Percentiles rank a stretch among this genome's conserved stretches.
Conservation (phyloP, 2,113 vertebrate species). For the Embiotoca jacksoni region DNA sequence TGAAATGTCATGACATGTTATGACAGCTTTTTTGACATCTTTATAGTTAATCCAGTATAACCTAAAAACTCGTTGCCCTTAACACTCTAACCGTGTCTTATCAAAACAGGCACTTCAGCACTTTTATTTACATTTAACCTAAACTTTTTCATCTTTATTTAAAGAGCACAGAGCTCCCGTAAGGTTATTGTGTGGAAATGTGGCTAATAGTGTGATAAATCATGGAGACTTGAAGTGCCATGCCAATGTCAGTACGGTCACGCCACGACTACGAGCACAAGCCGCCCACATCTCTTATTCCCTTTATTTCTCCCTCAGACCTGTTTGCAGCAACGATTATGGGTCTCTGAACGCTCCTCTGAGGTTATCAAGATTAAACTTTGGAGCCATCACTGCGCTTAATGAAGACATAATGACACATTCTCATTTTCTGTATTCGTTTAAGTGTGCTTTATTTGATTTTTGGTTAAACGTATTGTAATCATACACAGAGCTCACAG, state of each 20-base stretch:
- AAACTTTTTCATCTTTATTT: slow-evolving; percentile 37
- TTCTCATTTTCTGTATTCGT: slow-evolving; percentile 41
- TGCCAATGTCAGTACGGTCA: slow-evolving; percentile 73
- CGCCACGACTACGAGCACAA: slow-evolving; percentile 18
- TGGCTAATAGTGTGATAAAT: slow-evolving; percentile 75
- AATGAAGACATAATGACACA: slow-evolving; percentile 25
- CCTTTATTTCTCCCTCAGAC: slow-evolving; percentile 65
- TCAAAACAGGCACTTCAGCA: slow-evolving; percentile 15
- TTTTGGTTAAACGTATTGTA: slow-evolving; percentile 33
- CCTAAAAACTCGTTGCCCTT: not conserved
- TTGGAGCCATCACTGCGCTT: slow-evolving; percentile 48
- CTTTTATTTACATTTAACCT: slow-evolving; percentile 51
- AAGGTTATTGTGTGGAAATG: slow-evolving; percentile 60
- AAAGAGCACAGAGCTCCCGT: slow-evolving; percentile 37
- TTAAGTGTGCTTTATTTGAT: slow-evolving; percentile 32
- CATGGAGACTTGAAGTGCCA: slow-evolving; percentile 59
- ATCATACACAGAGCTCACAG: not conserved
- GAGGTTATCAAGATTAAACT: slow-evolving; percentile 70
- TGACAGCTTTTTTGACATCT: not conserved
- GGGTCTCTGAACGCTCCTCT: slow-evolving; percentile 53
- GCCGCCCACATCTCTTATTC: slow-evolving; percentile 25
- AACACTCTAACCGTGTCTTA: slow-evolving; percentile 3
- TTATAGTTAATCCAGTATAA: not conserved
- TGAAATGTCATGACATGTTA: not conserved
- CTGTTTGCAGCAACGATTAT: slow-evolving; percentile 65